These are phyloP conservation scores for Drosophila mettleri DNA, from an alignment of 2,888 invertebrate species.

Conservation along the genomic window DNA sequence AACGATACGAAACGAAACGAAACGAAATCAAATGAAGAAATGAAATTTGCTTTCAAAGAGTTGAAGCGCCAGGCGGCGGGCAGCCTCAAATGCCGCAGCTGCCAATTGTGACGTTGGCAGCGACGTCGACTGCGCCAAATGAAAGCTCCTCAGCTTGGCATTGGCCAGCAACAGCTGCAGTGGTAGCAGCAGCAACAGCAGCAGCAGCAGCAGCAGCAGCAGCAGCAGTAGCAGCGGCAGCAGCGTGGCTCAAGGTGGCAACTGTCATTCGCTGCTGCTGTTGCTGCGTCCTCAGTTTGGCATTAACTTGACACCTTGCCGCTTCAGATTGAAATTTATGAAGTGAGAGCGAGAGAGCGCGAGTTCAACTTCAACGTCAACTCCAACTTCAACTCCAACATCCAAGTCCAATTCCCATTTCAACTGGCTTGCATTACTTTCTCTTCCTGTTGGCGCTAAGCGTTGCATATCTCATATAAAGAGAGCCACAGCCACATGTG, in stretches of 20 bases:
- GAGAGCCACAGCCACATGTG: slow-evolving; percentile 38
- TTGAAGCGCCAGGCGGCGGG: slow-evolving; percentile 10
- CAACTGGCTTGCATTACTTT: slow-evolving; percentile 67
- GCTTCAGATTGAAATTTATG: slow-evolving; percentile 71
- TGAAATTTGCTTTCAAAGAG: slow-evolving; percentile 74
- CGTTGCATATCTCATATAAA: slow-evolving; percentile 68
- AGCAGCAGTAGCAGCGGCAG: slow-evolving; percentile 54
- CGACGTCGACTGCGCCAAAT: slow-evolving; percentile 45
- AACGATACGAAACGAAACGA: slow-evolving; percentile 35
- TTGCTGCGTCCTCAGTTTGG: slow-evolving; percentile 61
- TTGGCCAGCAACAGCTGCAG: slow-evolving; percentile 59
- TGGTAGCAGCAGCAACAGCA: slow-evolving; percentile 58
- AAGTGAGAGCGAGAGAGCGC: slow-evolving; percentile 68
- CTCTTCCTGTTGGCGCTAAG: slow-evolving; percentile 79
- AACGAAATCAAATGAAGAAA: slow-evolving; percentile 81
- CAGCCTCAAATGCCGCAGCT: slow-evolving; percentile 49
- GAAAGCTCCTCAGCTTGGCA: slow-evolving; percentile 67
- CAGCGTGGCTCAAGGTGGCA: slow-evolving; percentile 72
- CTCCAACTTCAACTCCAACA: slow-evolving; percentile 5
- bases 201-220: slow-evolving; percentile 52
- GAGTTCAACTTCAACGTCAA: slow-evolving; percentile 10
- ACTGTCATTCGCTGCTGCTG: slow-evolving; percentile 68
- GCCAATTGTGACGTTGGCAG: slow-evolving; percentile 40
- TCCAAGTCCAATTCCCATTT: slow-evolving; percentile 18
- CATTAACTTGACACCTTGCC: slow-evolving; percentile 79